Conservation (phyloP, 2,797 vertebrate species). For the Spatula clypeata region DNA sequence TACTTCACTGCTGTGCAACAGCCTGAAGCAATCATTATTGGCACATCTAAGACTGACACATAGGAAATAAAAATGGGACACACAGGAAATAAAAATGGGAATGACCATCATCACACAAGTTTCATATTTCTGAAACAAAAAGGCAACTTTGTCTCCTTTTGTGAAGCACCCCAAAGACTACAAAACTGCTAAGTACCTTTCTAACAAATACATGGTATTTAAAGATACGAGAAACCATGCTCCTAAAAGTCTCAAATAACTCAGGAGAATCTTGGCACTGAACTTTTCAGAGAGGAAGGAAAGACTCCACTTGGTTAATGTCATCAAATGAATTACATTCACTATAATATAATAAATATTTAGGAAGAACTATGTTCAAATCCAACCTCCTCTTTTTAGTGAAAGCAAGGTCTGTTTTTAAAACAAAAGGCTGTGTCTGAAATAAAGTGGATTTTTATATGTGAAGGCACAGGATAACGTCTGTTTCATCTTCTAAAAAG, state of each 20-base stretch:
- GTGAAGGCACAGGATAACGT: constrained; percentile 7
- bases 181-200: background rate
- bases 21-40: background rate
- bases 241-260: background rate
- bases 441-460: constrained; percentile 38
- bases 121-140: background rate
- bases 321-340: background rate
- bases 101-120: background rate
- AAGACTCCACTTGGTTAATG: background rate
- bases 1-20: background rate
- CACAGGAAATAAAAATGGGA: background rate
- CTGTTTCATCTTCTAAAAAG: constrained; percentile 24
- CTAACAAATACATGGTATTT: background rate
- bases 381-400: background rate
- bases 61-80: background rate
- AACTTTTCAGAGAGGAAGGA: background rate
- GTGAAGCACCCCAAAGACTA: background rate
- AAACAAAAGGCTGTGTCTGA: constrained; percentile 28
- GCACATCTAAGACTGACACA: background rate
- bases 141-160: background rate
- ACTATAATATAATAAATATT: background rate
- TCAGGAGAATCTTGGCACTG: background rate
- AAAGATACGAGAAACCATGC: background rate
- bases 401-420: constrained; percentile 50
- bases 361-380: background rate